phyloP scores from a whole-genome alignment of 2,113 vertebrate genomes.

The Vidua macroura region DNA sequence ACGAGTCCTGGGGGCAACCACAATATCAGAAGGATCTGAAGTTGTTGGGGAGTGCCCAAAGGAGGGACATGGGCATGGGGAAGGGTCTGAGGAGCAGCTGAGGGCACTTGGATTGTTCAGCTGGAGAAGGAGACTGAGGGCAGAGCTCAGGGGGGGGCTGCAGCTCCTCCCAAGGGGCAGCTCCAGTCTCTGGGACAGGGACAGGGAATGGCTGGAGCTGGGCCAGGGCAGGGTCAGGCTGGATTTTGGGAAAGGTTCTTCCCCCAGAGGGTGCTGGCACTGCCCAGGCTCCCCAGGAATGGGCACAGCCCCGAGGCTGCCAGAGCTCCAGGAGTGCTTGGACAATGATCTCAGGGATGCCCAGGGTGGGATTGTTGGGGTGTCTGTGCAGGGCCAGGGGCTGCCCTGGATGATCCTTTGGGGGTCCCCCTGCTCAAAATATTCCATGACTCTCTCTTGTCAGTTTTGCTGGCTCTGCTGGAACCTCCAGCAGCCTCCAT shows the following conservation, averaged over 20 bases:
- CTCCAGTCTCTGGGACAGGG: neutral
- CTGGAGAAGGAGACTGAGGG: neutral
- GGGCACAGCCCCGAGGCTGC: neutral
- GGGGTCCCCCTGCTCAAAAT: neutral
- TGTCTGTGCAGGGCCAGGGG: neutral
- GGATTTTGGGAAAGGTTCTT: neutral
- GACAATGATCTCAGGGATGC: fast-evolving
- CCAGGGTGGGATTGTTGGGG: neutral
- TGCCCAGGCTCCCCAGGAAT: neutral
- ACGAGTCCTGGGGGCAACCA: neutral
- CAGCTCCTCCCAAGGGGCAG: neutral
- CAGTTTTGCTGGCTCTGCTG: neutral
- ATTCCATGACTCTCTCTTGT: neutral
- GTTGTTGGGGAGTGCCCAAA: neutral
- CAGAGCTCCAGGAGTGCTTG: neutral
- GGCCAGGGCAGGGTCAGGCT: neutral
- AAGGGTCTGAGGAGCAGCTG: neutral
- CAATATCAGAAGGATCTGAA: neutral
- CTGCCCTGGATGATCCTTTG: fast-evolving
- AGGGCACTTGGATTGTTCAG: neutral
- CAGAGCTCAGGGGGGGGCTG: neutral
- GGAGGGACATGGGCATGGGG: too few species aligned
- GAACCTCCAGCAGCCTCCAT: neutral
- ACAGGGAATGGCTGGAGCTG: neutral
- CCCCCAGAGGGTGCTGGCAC: neutral